Percentiles rank a stretch among this genome's conserved stretches.
These are phyloP conservation scores for Dermolepida albohirtum DNA, from an alignment of 2,888 invertebrate genomes.

Conservation along the genomic window DNA sequence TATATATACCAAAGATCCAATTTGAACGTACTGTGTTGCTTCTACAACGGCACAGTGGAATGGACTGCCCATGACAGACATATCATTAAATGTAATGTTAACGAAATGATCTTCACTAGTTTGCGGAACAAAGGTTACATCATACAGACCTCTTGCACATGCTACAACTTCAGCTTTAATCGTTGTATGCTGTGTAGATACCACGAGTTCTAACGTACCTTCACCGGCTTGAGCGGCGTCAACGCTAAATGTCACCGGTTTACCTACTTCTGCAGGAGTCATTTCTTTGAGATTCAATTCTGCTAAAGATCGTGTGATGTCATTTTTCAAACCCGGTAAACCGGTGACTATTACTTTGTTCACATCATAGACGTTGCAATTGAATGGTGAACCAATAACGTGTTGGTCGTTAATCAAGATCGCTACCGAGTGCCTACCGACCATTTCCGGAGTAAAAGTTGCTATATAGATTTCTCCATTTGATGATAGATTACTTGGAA, in stretches of 20 bases:
- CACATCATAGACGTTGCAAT: constrained; percentile 95
- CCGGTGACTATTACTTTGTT: constrained; percentile 81
- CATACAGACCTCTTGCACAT: constrained; percentile 90
- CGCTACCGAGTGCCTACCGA: constrained; percentile 87
- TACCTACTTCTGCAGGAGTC: constrained; percentile 76
- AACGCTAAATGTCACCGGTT: constrained; percentile 91
- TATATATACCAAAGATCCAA: constrained; percentile 72
- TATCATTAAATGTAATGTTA: constrained; percentile 94
- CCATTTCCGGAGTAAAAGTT: constrained; percentile 85
- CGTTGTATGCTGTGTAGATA: constrained; percentile 89
- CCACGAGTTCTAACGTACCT: constrained; percentile 91
- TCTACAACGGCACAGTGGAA: constrained; percentile 81
- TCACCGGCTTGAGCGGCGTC: constrained; percentile 96
- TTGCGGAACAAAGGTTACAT: constrained; percentile 92
- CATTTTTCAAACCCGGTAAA: constrained; percentile 63
- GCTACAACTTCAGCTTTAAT: constrained; percentile 88
- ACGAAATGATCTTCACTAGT: constrained; percentile 91
- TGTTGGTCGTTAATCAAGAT: constrained; percentile 86
- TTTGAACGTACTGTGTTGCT: constrained; percentile 79
- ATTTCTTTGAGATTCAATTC: constrained; percentile 63
- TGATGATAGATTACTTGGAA: constrained; percentile 78
- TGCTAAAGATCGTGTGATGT: constrained; percentile 56
- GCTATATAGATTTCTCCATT: constrained; percentile 79
- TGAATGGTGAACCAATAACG: constrained; percentile 91
- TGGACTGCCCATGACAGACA: constrained; percentile 90